Base-by-base conservation (phyloP, 2,113 vertebrate genomes). In the Mesocricetus auratus region DNA sequence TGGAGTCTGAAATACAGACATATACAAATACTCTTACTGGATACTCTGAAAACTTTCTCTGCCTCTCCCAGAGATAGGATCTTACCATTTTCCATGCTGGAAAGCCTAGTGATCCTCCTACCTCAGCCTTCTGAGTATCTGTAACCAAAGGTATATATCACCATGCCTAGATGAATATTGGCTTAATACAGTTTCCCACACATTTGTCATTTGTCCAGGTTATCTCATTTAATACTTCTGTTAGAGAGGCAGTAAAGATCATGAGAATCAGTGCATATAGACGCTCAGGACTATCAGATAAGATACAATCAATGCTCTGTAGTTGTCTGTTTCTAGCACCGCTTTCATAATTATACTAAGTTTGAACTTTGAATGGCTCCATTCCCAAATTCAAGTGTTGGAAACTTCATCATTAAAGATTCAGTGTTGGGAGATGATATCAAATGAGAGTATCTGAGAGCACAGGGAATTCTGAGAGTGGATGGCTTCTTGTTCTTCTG, bases 391-490 rank as follows among this genome's bases (percentile, higher is more conserved):
- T 13, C 36, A 22, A 0, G 4, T 33, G 4, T 42, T 66, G 2
- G 22, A 62, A 73, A 92, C 42, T 17, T 36, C 26, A 58, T 42
- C 62, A 60, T 15, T n/a, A 60, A 53, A 36, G n/a, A 26, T 24
- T 45, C 26, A 56, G 10, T 60, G 12, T 58, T 17, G 8, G 7
- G 16, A 50, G 45, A 7, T 13, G 21, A 47, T 56, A 13, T 22
- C 24, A 31, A 15, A 2, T 33, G 26, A n/a, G 9, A 42, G 17
- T 4, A 9, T 75, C 33, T 56, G 8, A 68, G 7, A n/a, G 15
- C 7, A 11, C 12, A 24, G 26, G 16, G 16, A 39, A 33, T 50
- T 2, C 22, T 7, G 45, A 1, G 26, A 15, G 0, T 33, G 4
- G 11, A 7, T 24, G 3, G 21, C 36, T 8, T 42, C 4, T 21